Percentiles rank a stretch among this genome's conserved stretches.
Evolutionary conservation across 2,888 invertebrate genomes (phyloP).

Genomic region (Mongoloraphidia duomilia): DNA sequence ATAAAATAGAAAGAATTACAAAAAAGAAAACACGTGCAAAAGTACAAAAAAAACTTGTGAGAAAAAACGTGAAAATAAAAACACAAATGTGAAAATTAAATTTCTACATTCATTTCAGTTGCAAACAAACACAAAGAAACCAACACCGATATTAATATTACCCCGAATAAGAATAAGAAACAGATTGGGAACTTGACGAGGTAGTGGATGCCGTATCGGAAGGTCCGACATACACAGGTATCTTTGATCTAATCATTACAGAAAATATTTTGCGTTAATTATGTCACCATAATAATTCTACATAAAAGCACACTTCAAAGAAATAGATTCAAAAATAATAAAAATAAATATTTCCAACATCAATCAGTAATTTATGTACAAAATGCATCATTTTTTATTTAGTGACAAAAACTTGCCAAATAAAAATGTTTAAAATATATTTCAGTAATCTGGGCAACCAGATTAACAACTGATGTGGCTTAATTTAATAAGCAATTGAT

Average conservation of each 20-base stretch:
- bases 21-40: not conserved
- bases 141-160: slow-evolving; percentile 20
- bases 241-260: slow-evolving; percentile 39
- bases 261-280: not conserved
- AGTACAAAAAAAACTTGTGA: not conserved
- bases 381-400: too few relatives aligned
- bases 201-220: slow-evolving; percentile 29
- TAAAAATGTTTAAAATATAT: too few relatives aligned
- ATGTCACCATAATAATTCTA: not conserved
- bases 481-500: too few relatives aligned
- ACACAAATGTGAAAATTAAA: slow-evolving; percentile 1
- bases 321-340: not conserved
- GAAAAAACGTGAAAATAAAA: not conserved
- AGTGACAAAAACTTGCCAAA: too few relatives aligned
- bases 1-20: not conserved
- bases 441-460: too few relatives aligned
- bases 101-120: not conserved
- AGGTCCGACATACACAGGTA: slow-evolving; percentile 53
- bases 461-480: too few relatives aligned
- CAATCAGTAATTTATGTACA: too few relatives aligned
- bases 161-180: slow-evolving; percentile 31
- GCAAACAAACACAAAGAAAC: slow-evolving; percentile 11
- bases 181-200: slow-evolving; percentile 29
- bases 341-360: not conserved
- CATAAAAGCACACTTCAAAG: not conserved